Evolutionary conservation across 2,113 vertebrate species (phyloP).

Genomic region (Crotalus horridus): DNA sequence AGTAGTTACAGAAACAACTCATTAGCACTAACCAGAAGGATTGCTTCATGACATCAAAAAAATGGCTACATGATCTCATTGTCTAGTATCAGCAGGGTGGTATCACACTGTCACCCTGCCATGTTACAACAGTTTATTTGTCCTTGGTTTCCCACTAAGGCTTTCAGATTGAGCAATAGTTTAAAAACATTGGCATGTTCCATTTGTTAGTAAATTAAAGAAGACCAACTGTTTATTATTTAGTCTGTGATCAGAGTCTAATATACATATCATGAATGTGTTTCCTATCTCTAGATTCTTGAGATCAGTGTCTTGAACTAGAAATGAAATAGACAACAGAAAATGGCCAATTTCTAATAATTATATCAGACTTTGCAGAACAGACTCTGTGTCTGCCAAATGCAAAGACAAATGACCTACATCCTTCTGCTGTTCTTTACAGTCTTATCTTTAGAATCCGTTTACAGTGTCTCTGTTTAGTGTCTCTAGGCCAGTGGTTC

Average conservation of each 20-base stretch:
- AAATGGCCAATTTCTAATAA: background rate
- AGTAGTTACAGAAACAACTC: background rate
- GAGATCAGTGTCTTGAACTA: background rate
- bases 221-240: background rate
- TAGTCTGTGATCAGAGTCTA: background rate
- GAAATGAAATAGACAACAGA: background rate
- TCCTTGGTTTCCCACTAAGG: background rate
- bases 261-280: background rate
- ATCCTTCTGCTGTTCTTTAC: background rate
- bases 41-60: conserved; percentile 15
- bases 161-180: background rate
- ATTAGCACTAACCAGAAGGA: background rate
- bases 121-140: background rate
- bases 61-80: background rate
- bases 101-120: background rate
- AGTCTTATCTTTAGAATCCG: background rate
- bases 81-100: background rate
- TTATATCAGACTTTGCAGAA: background rate
- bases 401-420: background rate
- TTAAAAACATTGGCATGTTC: background rate
- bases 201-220: background rate
- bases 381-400: background rate
- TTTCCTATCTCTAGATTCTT: background rate
- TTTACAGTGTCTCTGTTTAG: background rate
- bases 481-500: too few species aligned